Evolutionary conservation across 2,888 invertebrate species (phyloP).

Genomic region (Heliconius ethilla): DNA sequence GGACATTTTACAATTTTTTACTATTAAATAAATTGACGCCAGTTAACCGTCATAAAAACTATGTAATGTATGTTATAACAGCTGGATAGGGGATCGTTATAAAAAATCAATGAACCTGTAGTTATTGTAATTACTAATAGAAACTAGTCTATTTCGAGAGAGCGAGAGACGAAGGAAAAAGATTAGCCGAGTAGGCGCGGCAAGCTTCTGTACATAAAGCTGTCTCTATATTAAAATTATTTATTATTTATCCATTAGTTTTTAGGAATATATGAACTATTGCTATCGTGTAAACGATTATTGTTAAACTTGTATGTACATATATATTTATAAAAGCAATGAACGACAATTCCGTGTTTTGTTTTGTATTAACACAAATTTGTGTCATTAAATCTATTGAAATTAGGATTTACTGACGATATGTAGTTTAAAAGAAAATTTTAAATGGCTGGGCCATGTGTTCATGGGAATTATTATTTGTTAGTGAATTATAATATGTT

Average conservation of each 20-base stretch:
- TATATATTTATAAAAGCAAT: slow-evolving; percentile 39
- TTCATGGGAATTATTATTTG: slow-evolving; percentile 51
- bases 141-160: slow-evolving; percentile 50
- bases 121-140: slow-evolving; percentile 54
- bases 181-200: slow-evolving; percentile 60
- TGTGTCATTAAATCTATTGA: slow-evolving; percentile 50
- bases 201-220: slow-evolving; percentile 79
- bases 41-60: slow-evolving; percentile 49
- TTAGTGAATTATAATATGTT: slow-evolving; percentile 52
- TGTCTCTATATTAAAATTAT: slow-evolving; percentile 70
- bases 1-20: slow-evolving; percentile 53
- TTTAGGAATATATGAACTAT: slow-evolving; percentile 54
- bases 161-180: slow-evolving; percentile 51
- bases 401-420: slow-evolving; percentile 1
- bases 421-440: slow-evolving; percentile 32
- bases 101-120: slow-evolving; percentile 58
- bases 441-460: slow-evolving; percentile 53
- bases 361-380: slow-evolving; percentile 16
- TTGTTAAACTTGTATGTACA: slow-evolving; percentile 54
- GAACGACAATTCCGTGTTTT: slow-evolving; percentile 26
- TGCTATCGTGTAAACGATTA: slow-evolving; percentile 54
- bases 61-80: slow-evolving; percentile 49
- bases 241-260: slow-evolving; percentile 78
- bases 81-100: slow-evolving; percentile 63
- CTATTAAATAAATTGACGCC: slow-evolving; percentile 49